A percentile compares a stretch with the other conserved stretches of the same genome.
phyloP scores from a whole-genome alignment of 2,888 invertebrate genomes.

The Cerceris ruficornis region DNA sequence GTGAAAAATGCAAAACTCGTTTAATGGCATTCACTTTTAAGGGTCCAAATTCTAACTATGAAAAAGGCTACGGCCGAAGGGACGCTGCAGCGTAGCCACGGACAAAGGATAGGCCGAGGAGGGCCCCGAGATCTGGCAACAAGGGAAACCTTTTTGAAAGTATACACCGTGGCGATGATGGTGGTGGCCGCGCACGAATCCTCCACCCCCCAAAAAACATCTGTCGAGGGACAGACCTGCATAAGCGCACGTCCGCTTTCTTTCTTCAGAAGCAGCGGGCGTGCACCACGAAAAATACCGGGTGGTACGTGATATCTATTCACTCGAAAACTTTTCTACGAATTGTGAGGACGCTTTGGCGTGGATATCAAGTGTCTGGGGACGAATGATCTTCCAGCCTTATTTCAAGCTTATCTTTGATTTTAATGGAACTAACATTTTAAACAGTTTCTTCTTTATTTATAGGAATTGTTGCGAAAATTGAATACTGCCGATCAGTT shows the following conservation, averaged over 20 bases:
- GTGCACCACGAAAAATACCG: constrained; percentile 32
- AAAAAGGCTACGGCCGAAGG: constrained; percentile 4
- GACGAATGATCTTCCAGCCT: too few species aligned
- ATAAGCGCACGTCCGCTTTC: constrained; percentile 36
- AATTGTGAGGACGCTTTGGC: too few species aligned
- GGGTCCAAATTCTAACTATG: neutral
- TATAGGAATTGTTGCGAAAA: too few species aligned
- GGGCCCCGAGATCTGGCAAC: constrained; percentile 57
- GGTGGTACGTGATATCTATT: constrained; percentile 9
- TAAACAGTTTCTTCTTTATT: too few species aligned
- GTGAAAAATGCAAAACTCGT: neutral
- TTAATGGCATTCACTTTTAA: constrained; percentile 31
- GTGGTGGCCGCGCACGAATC: constrained; percentile 34
- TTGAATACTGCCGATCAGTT: too few species aligned
- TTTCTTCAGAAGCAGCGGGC: constrained; percentile 28
- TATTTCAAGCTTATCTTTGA: too few species aligned
- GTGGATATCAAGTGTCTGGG: too few species aligned
- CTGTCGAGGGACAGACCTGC: constrained; percentile 55
- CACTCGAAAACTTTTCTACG: neutral
- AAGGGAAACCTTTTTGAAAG: constrained; percentile 62
- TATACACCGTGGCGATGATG: constrained; percentile 37
- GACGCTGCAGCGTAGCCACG: constrained; percentile 7
- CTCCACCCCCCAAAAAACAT: constrained; percentile 58
- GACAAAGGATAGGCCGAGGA: constrained; percentile 43
- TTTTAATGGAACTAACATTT: too few species aligned